These are phyloP conservation scores for Battus philenor DNA, from an alignment of 1,140 invertebrate species.

Conservation along the genomic window DNA sequence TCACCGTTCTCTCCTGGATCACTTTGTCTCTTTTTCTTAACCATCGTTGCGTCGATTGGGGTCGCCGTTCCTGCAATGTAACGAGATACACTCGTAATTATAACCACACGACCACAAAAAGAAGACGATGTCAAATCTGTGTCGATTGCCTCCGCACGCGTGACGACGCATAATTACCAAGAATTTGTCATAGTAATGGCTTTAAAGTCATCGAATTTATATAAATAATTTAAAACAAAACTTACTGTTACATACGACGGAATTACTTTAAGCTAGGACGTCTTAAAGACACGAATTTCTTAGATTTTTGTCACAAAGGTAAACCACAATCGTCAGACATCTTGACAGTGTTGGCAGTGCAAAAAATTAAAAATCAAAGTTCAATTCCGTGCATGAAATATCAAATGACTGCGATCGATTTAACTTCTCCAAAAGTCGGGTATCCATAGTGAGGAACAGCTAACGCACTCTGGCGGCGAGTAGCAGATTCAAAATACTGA, in stretches of 20 bases:
- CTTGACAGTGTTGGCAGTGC: conserved; percentile 41
- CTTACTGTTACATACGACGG: conserved; percentile 63
- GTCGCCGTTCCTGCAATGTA: conserved; percentile 62
- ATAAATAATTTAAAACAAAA: conserved; percentile 29
- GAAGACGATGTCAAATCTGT: conserved; percentile 70
- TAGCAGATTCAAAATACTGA: conserved; percentile 52
- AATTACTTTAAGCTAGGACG: conserved; percentile 33
- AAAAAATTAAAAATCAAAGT: conserved; percentile 20
- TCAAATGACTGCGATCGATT: conserved; percentile 7
- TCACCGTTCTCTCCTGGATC: conserved; percentile 77
- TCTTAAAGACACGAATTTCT: conserved; percentile 38
- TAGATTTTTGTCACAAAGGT: conserved; percentile 59
- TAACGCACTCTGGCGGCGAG: conserved; percentile 33
- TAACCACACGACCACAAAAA: conserved; percentile 67
- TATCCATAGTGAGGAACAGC: conserved; percentile 14
- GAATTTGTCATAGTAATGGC: conserved; percentile 22
- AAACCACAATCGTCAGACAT: conserved; percentile 64
- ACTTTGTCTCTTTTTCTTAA: conserved; percentile 81
- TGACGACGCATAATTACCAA: conserved; percentile 67
- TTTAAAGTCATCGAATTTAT: conserved; percentile 14
- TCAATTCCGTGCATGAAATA: neutral
- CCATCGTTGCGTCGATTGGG: conserved; percentile 64
- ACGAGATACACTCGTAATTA: conserved; percentile 71
- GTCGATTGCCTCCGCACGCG: conserved; percentile 71
- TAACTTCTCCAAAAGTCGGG: conserved; percentile 12